Evolutionary conservation across 2,113 vertebrate species (phyloP).

Genomic region (Hemicordylus capensis): DNA sequence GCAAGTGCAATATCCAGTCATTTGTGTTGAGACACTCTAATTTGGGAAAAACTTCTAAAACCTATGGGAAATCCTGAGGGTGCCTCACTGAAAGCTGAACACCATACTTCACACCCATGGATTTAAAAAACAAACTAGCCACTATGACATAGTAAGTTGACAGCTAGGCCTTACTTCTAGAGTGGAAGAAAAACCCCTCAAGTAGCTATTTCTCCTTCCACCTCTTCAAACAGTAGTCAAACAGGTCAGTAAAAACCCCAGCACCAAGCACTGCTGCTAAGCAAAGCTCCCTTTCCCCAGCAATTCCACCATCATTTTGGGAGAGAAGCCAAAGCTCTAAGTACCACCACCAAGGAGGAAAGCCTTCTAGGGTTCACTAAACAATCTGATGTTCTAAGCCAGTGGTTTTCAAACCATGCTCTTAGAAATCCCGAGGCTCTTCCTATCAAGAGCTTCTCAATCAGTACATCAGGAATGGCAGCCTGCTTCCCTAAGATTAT

Average conservation of each 20-base stretch:
- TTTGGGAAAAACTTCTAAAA: neutral
- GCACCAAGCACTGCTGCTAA: neutral
- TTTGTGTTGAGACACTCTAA: neutral
- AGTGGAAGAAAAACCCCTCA: constrained; percentile 21
- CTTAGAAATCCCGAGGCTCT: neutral
- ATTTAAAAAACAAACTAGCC: neutral
- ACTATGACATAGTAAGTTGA: constrained; percentile 18
- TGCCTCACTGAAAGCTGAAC: neutral
- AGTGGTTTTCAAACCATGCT: constrained; percentile 13
- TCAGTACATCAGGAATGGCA: neutral
- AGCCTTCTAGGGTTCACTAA: constrained; percentile 7
- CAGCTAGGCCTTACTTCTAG: neutral
- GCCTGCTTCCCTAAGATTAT: neutral
- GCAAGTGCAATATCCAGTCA: neutral
- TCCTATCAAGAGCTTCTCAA: neutral
- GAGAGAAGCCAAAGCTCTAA: constrained; percentile 53
- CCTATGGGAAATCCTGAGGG: neutral
- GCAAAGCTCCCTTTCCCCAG: constrained; percentile 30
- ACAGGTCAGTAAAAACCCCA: constrained; percentile 8
- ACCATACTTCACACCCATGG: neutral
- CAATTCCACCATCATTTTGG: constrained; percentile 35
- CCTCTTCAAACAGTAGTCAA: neutral
- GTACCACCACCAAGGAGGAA: constrained; percentile 47
- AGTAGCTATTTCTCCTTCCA: neutral
- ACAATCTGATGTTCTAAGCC: neutral